Percentiles rank a stretch among this genome's conserved stretches.
phyloP scores from a whole-genome alignment of 2,888 invertebrate genomes.

The Salpingus planirostris region DNA sequence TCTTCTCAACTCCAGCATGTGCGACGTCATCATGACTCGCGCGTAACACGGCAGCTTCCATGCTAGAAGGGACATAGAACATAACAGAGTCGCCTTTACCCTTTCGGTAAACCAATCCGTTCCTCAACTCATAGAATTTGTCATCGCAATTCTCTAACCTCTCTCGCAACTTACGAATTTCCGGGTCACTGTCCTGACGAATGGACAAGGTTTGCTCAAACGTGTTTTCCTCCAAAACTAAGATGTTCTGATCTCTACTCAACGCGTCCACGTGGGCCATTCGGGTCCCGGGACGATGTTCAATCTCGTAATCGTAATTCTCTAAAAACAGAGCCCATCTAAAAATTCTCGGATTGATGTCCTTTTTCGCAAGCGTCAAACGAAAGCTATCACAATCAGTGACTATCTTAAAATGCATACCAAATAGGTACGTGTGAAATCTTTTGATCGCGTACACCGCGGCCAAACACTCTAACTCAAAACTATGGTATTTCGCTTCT shows the following conservation, averaged over 20 bases:
- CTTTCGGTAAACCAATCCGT: slow-evolving; percentile 6
- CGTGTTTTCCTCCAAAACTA: slow-evolving; percentile 1
- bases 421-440: slow-evolving; percentile 14
- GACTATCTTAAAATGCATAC: slow-evolving; percentile 17
- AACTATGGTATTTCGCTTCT: too few species aligned
- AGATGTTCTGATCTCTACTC: slow-evolving; percentile 4
- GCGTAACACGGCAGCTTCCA: slow-evolving; percentile 6
- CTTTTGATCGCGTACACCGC: slow-evolving; percentile 14
- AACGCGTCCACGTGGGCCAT: slow-evolving; percentile 10
- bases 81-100: slow-evolving; percentile 1
- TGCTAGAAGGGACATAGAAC: slow-evolving; percentile 4
- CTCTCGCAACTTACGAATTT: neutral
- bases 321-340: slow-evolving; percentile 7
- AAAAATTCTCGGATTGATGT: too few species aligned
- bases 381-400: slow-evolving; percentile 17
- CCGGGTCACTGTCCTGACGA: neutral
- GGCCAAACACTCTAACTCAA: too few species aligned
- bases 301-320: slow-evolving; percentile 7
- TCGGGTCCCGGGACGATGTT: slow-evolving; percentile 1
- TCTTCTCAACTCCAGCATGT: neutral
- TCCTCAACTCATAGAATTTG: neutral
- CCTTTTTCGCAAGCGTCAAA: neutral
- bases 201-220: neutral
- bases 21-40: neutral
- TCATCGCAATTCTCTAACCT: neutral